Percentiles rank a stretch among this genome's conserved stretches.
Conservation (phyloP, 1,140 invertebrate species). For the Trichonephila inaurata region DNA sequence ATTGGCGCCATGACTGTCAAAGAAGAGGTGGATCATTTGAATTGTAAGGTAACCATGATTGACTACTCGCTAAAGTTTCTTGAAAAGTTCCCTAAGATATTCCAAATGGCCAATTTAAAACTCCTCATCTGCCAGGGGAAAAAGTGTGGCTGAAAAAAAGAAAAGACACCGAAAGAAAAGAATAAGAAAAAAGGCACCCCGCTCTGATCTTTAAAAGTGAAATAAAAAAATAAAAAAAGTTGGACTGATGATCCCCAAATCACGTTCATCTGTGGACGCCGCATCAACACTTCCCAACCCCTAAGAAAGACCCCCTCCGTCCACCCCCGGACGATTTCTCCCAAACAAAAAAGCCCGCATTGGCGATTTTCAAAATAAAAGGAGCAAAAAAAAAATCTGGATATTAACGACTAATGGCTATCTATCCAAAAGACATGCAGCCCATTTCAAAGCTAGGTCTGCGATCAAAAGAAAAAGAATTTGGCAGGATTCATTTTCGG, state of each 20-base stretch:
- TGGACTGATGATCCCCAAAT: slow-evolving; percentile 69
- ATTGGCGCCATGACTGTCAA: background rate
- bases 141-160: slow-evolving; percentile 24
- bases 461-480: slow-evolving; percentile 5
- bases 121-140: slow-evolving; percentile 43
- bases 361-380: slow-evolving; percentile 74
- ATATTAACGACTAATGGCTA: slow-evolving; percentile 76
- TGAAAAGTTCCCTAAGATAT: slow-evolving; percentile 4
- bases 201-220: slow-evolving; percentile 40
- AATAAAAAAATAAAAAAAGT: slow-evolving; percentile 51
- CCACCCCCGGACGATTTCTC: background rate
- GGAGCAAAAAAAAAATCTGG: slow-evolving; percentile 37
- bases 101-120: slow-evolving; percentile 69
- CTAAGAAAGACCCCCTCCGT: slow-evolving; percentile 23
- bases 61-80: slow-evolving; percentile 16
- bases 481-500: background rate
- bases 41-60: slow-evolving; percentile 18
- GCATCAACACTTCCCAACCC: slow-evolving; percentile 67
- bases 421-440: slow-evolving; percentile 76
- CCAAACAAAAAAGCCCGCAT: slow-evolving; percentile 44
- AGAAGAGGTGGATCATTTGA: background rate
- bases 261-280: slow-evolving; percentile 71
- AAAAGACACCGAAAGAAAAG: background rate
- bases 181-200: background rate
- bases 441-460: slow-evolving; percentile 67